Evolutionary conservation across 2,888 invertebrate genomes (phyloP).

Genomic region (Drosophila monieri): DNA sequence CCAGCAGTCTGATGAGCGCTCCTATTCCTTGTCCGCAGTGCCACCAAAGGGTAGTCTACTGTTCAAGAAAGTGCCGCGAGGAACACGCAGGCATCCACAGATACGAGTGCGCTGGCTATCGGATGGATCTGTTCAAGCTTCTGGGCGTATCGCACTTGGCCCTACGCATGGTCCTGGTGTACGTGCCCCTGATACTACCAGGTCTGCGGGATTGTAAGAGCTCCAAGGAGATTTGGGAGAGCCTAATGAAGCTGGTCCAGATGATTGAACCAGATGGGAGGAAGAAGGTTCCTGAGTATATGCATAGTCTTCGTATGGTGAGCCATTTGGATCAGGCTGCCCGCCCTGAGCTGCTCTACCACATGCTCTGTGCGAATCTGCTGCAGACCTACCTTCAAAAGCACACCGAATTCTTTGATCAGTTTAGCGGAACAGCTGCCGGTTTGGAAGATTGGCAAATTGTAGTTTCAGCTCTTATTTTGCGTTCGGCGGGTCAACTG

Average conservation of each 20-base stretch:
- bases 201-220: slow-evolving; percentile 48
- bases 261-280: neutral
- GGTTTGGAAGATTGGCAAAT: slow-evolving; percentile 82
- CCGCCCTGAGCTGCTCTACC: slow-evolving; percentile 84
- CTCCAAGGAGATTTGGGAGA: slow-evolving; percentile 60
- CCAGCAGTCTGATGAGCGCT: slow-evolving; percentile 85
- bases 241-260: slow-evolving; percentile 31
- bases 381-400: slow-evolving; percentile 87
- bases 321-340: slow-evolving; percentile 90
- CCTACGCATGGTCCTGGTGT: slow-evolving; percentile 85
- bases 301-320: slow-evolving; percentile 80
- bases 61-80: slow-evolving; percentile 87
- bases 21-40: slow-evolving; percentile 89
- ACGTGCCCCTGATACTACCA: slow-evolving; percentile 84
- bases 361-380: slow-evolving; percentile 85
- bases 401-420: slow-evolving; percentile 87
- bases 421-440: slow-evolving; percentile 82
- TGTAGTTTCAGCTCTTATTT: slow-evolving; percentile 87
- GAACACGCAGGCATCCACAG: slow-evolving; percentile 86
- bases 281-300: slow-evolving; percentile 36
- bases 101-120: slow-evolving; percentile 89
- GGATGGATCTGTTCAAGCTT: slow-evolving; percentile 88
- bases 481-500: slow-evolving; percentile 92
- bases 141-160: slow-evolving; percentile 88
- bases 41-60: slow-evolving; percentile 87